A percentile compares a stretch with the other conserved stretches of the same genome.
phyloP scores from a whole-genome alignment of 2,888 invertebrate species.

The Drosophila demipolita region DNA sequence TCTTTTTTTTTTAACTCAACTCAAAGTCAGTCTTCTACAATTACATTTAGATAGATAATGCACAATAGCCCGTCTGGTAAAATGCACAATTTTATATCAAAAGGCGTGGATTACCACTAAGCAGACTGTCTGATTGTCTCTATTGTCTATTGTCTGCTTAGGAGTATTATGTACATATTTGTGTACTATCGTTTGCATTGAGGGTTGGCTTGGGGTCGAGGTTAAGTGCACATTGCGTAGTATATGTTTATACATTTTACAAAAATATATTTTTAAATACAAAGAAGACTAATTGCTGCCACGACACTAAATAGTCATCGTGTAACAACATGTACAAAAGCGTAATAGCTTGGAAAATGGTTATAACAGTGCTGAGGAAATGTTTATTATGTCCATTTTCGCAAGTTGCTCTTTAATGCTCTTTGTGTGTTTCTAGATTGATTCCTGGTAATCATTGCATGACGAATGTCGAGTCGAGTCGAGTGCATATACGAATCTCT shows the following conservation, averaged over 20 bases:
- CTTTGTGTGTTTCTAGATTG: not conserved
- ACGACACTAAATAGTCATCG: not conserved
- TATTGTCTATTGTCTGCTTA: not conserved
- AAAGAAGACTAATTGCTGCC: not conserved
- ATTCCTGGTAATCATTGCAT: not conserved
- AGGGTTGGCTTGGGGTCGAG: not conserved
- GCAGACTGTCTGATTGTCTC: not conserved
- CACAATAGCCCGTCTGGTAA: not conserved
- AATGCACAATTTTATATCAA: slow-evolving; percentile 5
- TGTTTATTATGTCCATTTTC: not conserved
- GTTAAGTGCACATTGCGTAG: not conserved
- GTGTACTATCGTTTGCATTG: not conserved
- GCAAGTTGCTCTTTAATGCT: not conserved
- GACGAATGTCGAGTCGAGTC: not conserved
- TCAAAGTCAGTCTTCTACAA: not conserved
- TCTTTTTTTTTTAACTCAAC: not conserved
- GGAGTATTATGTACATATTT: not conserved
- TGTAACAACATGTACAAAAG: not conserved
- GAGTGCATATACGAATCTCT: not conserved
- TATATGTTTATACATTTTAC: slow-evolving; percentile 21
- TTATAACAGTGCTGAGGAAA: not conserved
- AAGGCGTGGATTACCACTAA: not conserved
- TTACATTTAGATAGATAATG: not conserved
- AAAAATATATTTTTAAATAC: slow-evolving; percentile 16
- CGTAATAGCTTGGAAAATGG: not conserved